Evolutionary conservation across 2,888 invertebrate genomes (phyloP).

Genomic region (Helleia helle): DNA sequence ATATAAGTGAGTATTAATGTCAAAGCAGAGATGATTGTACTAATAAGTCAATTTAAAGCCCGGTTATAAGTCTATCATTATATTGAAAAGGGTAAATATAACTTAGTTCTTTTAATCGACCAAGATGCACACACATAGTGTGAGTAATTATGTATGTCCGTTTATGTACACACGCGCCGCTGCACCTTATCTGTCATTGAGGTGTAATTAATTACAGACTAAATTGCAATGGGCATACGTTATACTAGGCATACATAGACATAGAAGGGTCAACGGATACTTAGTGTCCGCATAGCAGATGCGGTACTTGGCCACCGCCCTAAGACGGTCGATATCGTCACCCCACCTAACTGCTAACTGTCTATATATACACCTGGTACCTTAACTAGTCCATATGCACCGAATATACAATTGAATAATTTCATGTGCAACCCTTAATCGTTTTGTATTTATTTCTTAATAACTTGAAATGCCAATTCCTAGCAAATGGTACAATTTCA

Average conservation of each 20-base stretch:
- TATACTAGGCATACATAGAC: conserved; percentile 43
- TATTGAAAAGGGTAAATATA: too few species aligned
- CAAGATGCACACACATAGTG: background rate
- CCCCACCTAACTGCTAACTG: conserved; percentile 61
- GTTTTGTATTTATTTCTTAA: too few species aligned
- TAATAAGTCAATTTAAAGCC: too few species aligned
- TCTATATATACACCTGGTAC: conserved; percentile 67
- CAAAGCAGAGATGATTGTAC: too few species aligned
- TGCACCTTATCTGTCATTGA: conserved; percentile 66
- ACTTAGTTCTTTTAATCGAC: too few species aligned
- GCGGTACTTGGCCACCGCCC: conserved; percentile 68
- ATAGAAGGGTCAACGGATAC: conserved; percentile 66
- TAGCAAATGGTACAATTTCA: too few species aligned
- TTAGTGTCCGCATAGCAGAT: conserved; percentile 69
- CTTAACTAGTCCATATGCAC: conserved; percentile 28
- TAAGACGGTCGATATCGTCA: conserved; percentile 70
- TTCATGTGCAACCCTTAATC: too few species aligned
- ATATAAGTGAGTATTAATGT: too few species aligned
- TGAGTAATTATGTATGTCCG: conserved; percentile 21
- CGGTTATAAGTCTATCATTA: too few species aligned
- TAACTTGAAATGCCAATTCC: too few species aligned
- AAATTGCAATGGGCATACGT: conserved; percentile 46
- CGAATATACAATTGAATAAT: conserved; percentile 3
- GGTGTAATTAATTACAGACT: conserved; percentile 63
- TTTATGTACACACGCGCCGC: conserved; percentile 32